Base-by-base conservation (phyloP, 2,113 vertebrate species). In the Lathamus discolor region DNA sequence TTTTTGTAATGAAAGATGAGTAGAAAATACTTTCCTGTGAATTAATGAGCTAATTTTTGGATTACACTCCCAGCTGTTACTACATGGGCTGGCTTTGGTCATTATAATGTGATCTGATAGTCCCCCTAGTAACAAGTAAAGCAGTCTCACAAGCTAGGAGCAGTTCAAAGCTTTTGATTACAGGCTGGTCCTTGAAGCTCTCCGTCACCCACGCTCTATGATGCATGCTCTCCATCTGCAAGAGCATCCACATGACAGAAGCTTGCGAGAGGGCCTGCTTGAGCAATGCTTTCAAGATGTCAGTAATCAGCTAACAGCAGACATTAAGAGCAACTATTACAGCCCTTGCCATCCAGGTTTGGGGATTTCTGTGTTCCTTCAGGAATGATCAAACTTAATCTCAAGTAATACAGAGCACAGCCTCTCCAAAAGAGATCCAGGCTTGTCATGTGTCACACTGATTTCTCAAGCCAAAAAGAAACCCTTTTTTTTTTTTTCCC, bases 251-350 rank as follows among this genome's bases (percentile, higher is more conserved):
- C 96, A 97, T 96, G 98, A 97, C 98, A 97, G 97, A 92, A 92
- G 96, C 97, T 97, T 80, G 90, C 48, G 68, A 97, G 94, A 93
- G 93, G 80, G 80, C 83, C 49, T 83, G 95, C 94, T 68, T 28
- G 81, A 94, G 96, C 97, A 98, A 98, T 98, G 96, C 90, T 48
- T 98, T 98, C 98, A 98, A 98, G 98, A 98, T 98, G 98, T 97
- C 97, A 96, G 97, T 96, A 98, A 97, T 97, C 98, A 98, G 96
- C 97, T 92, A 96, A 96, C 93, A 96, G 97, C 97, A 97, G 97
- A 95, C 96, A 73, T 83, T 95, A 95, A 93, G 97, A 97, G 82
- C 37, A 43, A 22, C 86, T 67, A 41, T 69, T 72, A 49, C 83
- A 92, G 79, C 81, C 84, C 68, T 80, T 67, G 86, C 90, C 49